These are phyloP conservation scores for Charina bottae DNA, from an alignment of 2,113 vertebrate genomes.

Conservation along the genomic window DNA sequence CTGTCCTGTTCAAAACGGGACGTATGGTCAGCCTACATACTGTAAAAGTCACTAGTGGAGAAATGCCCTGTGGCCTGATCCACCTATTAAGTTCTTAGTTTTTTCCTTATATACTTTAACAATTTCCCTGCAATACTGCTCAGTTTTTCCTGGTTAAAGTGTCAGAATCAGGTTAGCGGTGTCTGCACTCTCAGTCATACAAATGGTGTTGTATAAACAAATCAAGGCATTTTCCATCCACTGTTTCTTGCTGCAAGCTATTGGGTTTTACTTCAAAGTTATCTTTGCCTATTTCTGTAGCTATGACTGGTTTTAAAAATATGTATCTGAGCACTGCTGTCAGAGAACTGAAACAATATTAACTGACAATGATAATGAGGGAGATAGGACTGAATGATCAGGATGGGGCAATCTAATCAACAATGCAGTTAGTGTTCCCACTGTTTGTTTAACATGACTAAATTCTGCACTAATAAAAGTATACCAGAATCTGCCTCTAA, in stretches of 20 bases:
- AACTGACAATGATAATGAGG: not conserved
- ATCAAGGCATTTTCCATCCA: not conserved
- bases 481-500: not conserved
- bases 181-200: not conserved
- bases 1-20: too few relatives aligned
- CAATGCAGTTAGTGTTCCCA: not conserved
- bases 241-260: not conserved
- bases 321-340: not conserved
- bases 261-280: not conserved
- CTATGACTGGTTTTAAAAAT: not conserved
- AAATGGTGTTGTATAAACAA: not conserved
- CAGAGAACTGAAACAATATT: not conserved
- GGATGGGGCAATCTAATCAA: not conserved
- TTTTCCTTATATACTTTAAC: not conserved
- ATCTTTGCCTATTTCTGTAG: not conserved
- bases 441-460: not conserved
- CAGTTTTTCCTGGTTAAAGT: not conserved
- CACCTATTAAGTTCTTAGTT: not conserved
- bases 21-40: too few relatives aligned
- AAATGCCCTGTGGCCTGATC: not conserved
- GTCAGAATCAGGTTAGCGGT: not conserved
- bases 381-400: not conserved
- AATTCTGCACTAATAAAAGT: not conserved
- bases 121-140: not conserved
- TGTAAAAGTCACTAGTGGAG: not conserved